Evolutionary conservation across 2,888 invertebrate genomes (phyloP), one percentile per base, ranked within the genome.

Genomic region (Stegophylla sp.): DNA sequence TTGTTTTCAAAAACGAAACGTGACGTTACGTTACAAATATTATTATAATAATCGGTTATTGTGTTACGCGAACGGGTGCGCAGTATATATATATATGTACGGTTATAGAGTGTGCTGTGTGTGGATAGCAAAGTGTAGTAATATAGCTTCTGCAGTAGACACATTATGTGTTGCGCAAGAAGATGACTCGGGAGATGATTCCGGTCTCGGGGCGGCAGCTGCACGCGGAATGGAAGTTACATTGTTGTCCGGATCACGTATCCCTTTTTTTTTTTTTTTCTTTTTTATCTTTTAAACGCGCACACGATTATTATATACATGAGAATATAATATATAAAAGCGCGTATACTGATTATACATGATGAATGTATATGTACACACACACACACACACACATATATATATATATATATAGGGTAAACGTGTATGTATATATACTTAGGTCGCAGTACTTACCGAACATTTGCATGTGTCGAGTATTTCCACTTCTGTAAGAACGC

Each of bases 401-500:
- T 53, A 71, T 71, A 56, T 41, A 51, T 48, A 67, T 64, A 61
- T 45, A 20, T 69, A 26, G 15, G 12, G 3, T 66, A 73, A 53
- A 45, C 1, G 13, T 45, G 10, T 45, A 13, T 9, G 12, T 26
- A 26, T 3, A 9, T 76, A n/a, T 59, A 45, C 17, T n/a, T n/a
- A n/a, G 74, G 20, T 74, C 12, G 41, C 13, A 51, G 23, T 85
- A 86, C 90, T 90, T 83, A 90, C 89, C 86, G 91, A 91, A 84
- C 91, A 90, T 83, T 92, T 92, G 84, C 92, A 92, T 76, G 93
- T 92, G 87, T 93, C 93, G 83, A 93, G 91, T 83, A 93, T 92
- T 88, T 93, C 93, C 83, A 93, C 90, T 86, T 93, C 92, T 83
- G 93, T 88, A 34, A 91, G 89, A 67, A 91, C 89, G 84, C 91